Evolutionary conservation across 1,140 invertebrate genomes (phyloP), one percentile per base, ranked within the genome.

Genomic region (Drosophila dunni): DNA sequence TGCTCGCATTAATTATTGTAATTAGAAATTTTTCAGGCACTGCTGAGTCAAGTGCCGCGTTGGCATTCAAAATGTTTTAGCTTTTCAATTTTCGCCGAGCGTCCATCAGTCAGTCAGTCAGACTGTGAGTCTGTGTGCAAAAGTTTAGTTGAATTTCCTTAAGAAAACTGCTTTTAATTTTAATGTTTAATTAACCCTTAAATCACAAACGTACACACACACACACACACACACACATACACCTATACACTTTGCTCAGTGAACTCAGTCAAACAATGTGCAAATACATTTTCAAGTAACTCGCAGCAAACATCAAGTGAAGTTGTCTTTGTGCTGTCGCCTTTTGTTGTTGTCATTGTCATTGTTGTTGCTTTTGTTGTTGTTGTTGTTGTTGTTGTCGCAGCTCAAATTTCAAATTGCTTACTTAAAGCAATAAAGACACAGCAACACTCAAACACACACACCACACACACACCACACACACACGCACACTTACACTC

Each of bases 331-430:
- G 34, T 51, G 46, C 45, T 40, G 44, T 58, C 58, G 45, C 53
- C 51, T 15, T 33, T 53, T 20, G 7, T 33, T 48, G 29, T 56
- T 44, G 58, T 78, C 61, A 42, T 63, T 72, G 65, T 69, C 67
- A 70, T 20, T 69, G 13, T 51, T 53, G 53, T 40, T 53, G 42
- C 15, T 60, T 2, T 20, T 20, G 63, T 36, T 68, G 15, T 56
- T 54, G 44, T 67, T 71, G 69, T 20, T 20, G 63, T 36, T 68
- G 15, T 56, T 54, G 44, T 67, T 71, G 69, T 50, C 44, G 60
- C 42, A 69, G 82, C 82, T 85, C 82, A 86, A 85, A 86, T 85
- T 85, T 86, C 82, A 85, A 85, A 85, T 85, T 85, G 82, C 82
- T 85, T 85, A 86, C 82, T 85, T 85, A 86, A 86, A 82, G 82